Conservation (phyloP, 2,797 vertebrate genomes). For the Chloroceryle inda region DNA sequence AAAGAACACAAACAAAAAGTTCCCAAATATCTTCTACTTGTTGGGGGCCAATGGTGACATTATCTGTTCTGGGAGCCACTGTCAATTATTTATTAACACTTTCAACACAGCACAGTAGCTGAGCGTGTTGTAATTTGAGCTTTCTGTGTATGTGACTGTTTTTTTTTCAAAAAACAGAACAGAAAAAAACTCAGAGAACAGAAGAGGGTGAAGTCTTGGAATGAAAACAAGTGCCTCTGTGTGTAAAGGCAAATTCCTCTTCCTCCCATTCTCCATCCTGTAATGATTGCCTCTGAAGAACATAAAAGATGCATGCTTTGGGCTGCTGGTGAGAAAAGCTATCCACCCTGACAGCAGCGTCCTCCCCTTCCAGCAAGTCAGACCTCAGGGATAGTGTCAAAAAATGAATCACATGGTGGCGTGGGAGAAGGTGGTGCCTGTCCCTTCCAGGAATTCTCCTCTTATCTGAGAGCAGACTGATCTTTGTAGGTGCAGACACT, state of each 20-base stretch:
- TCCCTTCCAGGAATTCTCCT: not conserved
- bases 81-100: conserved; percentile 60
- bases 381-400: not conserved
- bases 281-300: not conserved
- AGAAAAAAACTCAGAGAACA: not conserved
- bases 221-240: not conserved
- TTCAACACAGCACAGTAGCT: not conserved
- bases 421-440: not conserved
- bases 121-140: rapidly evolving
- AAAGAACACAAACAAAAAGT: conserved; percentile 45
- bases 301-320: not conserved
- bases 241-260: not conserved
- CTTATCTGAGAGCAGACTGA: not conserved
- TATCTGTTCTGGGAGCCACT: not conserved
- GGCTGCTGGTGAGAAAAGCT: not conserved
- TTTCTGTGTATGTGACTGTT: not conserved
- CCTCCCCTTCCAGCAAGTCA: not conserved
- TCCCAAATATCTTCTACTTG: conserved; percentile 23
- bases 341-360: not conserved
- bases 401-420: not conserved
- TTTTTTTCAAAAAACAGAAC: not conserved
- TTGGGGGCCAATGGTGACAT: not conserved
- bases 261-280: not conserved
- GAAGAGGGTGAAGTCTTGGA: not conserved
- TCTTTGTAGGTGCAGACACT: not conserved